phyloP scores from a whole-genome alignment of 1,140 invertebrate species.

The Caenorhabditis elegans region DNA sequence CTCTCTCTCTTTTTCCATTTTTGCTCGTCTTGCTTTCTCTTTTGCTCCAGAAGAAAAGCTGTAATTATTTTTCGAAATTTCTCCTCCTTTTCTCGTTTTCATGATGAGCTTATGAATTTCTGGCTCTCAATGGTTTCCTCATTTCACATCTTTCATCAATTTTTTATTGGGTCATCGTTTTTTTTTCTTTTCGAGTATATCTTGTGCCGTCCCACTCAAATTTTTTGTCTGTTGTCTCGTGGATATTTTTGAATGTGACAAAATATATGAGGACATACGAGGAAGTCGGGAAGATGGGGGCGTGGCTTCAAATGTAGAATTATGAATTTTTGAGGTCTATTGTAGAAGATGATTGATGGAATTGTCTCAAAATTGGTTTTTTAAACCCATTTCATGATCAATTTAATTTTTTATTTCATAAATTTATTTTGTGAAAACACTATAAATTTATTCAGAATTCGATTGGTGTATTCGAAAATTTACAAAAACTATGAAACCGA shows the following conservation, averaged over 20 bases:
- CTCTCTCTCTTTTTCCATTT: not conserved
- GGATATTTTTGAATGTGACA: not conserved
- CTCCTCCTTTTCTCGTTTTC: not conserved
- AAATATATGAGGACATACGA: no score
- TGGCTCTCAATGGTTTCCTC: not conserved
- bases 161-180: not conserved
- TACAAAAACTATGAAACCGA: no score
- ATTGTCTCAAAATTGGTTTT: no score
- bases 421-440: no score
- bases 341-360: no score
- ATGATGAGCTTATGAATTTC: conserved; percentile 25
- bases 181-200: not conserved
- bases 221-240: not conserved
- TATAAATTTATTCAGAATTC: no score
- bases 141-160: conserved; percentile 33
- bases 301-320: no score
- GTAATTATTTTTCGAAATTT: conserved; percentile 19
- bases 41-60: not conserved
- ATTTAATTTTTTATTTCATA: no score
- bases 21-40: not conserved
- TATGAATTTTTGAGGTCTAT: no score
- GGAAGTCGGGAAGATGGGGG: no score
- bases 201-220: not conserved
- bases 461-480: no score
- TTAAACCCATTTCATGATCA: no score